These are phyloP conservation scores for Larimichthys polyactis DNA, from an alignment of 2,113 vertebrate species.

Conservation along the genomic window DNA sequence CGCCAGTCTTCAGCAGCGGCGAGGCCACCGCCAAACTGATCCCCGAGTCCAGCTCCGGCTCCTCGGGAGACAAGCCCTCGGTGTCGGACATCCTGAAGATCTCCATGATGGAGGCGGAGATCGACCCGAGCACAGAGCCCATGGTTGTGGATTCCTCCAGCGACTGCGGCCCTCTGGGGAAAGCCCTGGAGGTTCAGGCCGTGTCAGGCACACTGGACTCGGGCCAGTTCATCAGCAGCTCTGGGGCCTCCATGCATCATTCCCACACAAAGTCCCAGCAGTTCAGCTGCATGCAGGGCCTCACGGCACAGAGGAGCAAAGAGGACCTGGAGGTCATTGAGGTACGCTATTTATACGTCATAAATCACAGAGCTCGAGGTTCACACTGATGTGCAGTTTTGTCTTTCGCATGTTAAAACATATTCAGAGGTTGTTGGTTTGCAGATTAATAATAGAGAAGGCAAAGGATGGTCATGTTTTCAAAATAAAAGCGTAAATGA, in stretches of 20 bases:
- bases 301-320: slow-evolving; percentile 87
- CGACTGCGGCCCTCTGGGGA: slow-evolving; percentile 86
- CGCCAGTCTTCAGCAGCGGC: slow-evolving; percentile 87
- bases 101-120: slow-evolving; percentile 98
- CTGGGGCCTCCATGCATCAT: slow-evolving; percentile 79
- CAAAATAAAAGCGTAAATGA: too few species aligned
- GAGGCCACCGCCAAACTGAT: slow-evolving; percentile 79
- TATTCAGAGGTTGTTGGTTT: too few species aligned
- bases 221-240: slow-evolving; percentile 88
- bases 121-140: slow-evolving; percentile 89
- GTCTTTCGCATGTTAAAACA: not conserved
- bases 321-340: slow-evolving; percentile 89
- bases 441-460: not conserved
- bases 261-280: slow-evolving; percentile 73
- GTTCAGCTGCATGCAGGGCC: slow-evolving; percentile 90
- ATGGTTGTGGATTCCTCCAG: slow-evolving; percentile 91
- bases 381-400: not conserved
- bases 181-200: slow-evolving; percentile 67
- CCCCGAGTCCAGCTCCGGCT: slow-evolving; percentile 88
- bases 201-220: slow-evolving; percentile 74
- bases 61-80: slow-evolving; percentile 86
- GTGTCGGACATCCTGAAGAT: slow-evolving; percentile 97
- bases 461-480: not conserved
- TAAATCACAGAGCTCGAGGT: not conserved
- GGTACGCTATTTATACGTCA: slow-evolving; percentile 77